phyloP scores from a whole-genome alignment of 2,888 invertebrate genomes.

The Gastracanthus pulcherrimus region DNA sequence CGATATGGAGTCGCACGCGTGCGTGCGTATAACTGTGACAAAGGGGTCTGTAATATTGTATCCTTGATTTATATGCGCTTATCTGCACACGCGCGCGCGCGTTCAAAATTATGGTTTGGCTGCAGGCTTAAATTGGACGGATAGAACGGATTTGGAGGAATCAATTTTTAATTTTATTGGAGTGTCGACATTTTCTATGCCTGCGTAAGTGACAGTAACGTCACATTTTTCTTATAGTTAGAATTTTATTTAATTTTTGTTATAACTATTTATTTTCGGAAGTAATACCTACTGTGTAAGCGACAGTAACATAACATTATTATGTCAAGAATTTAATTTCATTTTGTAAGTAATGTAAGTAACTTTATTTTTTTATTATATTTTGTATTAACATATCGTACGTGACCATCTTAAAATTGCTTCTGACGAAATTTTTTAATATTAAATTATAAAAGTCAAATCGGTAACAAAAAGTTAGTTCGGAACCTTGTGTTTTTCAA shows the following conservation, averaged over 20 bases:
- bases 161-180: constrained; percentile 7
- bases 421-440: too few species aligned
- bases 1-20: background rate
- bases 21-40: background rate
- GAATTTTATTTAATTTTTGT: too few species aligned
- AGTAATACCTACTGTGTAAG: too few species aligned
- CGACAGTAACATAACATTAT: background rate
- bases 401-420: too few species aligned
- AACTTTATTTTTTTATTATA: too few species aligned
- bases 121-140: background rate
- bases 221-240: background rate
- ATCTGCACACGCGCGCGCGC: constrained; percentile 14
- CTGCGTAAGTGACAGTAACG: background rate
- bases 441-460: too few species aligned
- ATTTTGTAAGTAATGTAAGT: too few species aligned
- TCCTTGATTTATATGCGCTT: constrained; percentile 49
- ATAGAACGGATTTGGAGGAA: background rate
- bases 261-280: too few species aligned
- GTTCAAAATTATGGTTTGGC: background rate
- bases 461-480: too few species aligned
- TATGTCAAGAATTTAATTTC: background rate
- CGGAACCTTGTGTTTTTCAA: too few species aligned
- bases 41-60: background rate
- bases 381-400: too few species aligned
- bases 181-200: background rate